Evolutionary conservation across 2,888 invertebrate genomes (phyloP).

Genomic region (Mystacides longicornis): DNA sequence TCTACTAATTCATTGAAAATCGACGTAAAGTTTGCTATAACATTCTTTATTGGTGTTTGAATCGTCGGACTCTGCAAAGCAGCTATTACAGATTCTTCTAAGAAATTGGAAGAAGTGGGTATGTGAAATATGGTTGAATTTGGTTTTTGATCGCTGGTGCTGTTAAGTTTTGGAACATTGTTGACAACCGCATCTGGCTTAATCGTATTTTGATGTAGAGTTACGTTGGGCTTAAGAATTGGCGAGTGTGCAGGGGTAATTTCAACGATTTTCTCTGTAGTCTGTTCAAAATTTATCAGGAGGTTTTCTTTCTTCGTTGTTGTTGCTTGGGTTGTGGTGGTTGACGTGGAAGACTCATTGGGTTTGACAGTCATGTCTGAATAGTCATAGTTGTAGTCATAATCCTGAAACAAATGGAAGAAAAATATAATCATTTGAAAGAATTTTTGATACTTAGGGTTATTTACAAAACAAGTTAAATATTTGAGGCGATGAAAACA

Average conservation of each 20-base stretch:
- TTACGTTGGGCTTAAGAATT: constrained; percentile 3
- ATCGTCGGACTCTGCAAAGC: background rate
- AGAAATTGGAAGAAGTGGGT: background rate
- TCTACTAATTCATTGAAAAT: background rate
- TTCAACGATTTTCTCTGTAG: constrained; percentile 22
- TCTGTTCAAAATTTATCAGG: constrained; percentile 3
- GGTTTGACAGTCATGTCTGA: constrained; percentile 66
- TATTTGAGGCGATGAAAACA: too few species aligned
- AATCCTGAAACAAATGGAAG: constrained; percentile 52
- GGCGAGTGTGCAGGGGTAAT: constrained; percentile 15
- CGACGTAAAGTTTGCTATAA: background rate
- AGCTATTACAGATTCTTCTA: background rate
- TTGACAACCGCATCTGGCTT: background rate
- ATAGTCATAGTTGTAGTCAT: constrained; percentile 67
- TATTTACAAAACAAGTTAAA: too few species aligned
- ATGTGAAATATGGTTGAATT: background rate
- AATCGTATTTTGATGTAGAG: background rate
- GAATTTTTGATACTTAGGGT: too few species aligned
- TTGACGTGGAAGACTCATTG: constrained; percentile 28
- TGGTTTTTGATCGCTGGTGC: background rate
- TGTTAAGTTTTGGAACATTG: background rate
- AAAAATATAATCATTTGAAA: too few species aligned
- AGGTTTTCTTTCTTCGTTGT: background rate
- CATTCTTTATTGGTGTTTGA: background rate
- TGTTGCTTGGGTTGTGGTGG: constrained; percentile 10